phyloP scores from a whole-genome alignment of 1,140 invertebrate species.

The Cardiocondyla obscurior region DNA sequence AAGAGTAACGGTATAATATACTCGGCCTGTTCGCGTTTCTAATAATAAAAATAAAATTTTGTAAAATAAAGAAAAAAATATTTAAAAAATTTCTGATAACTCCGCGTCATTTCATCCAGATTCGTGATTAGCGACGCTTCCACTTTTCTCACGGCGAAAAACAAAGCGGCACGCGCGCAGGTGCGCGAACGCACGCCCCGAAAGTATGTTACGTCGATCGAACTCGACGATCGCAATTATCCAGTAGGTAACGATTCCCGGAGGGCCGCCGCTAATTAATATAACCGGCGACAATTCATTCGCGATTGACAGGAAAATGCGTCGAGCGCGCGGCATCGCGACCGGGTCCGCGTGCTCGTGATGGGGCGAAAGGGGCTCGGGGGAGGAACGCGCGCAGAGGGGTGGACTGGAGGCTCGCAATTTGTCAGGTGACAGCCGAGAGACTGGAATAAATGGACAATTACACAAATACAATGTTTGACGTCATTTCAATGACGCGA shows the following conservation, averaged over 20 bases:
- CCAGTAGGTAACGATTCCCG: slow-evolving; percentile 75
- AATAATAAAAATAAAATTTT: not conserved
- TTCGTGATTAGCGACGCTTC: not conserved
- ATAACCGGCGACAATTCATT: slow-evolving; percentile 78
- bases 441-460: slow-evolving; percentile 84
- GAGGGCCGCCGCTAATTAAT: slow-evolving; percentile 78
- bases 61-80: too few species aligned
- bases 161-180: not conserved
- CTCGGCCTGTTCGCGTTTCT: too few species aligned
- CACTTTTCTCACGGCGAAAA: not conserved
- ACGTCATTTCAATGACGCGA: slow-evolving; percentile 84
- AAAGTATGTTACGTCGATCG: slow-evolving; percentile 61
- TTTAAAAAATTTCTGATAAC: too few species aligned
- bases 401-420: slow-evolving; percentile 72
- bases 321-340: slow-evolving; percentile 66
- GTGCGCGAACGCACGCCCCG: not conserved
- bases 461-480: slow-evolving; percentile 84
- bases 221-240: slow-evolving; percentile 78
- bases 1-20: not conserved
- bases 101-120: slow-evolving; percentile 14
- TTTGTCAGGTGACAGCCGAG: slow-evolving; percentile 83
- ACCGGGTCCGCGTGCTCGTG: slow-evolving; percentile 43
- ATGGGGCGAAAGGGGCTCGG: slow-evolving; percentile 56
- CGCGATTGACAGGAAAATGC: slow-evolving; percentile 80
- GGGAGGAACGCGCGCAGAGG: slow-evolving; percentile 1